Conservation (phyloP, 2,113 vertebrate genomes). For the Glareola pratincola region DNA sequence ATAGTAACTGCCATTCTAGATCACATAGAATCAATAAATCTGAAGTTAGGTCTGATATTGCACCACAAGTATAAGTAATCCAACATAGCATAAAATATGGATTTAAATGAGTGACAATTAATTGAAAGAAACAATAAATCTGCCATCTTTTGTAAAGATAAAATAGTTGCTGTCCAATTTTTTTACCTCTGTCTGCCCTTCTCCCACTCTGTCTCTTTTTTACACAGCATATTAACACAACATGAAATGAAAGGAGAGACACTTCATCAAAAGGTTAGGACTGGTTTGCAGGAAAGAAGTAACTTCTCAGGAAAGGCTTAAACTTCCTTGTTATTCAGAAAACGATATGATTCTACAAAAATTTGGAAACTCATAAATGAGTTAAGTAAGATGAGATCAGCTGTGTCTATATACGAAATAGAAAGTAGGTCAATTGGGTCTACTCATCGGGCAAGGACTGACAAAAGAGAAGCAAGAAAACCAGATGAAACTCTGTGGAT, state of each 20-base stretch:
- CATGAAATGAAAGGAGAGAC: background rate
- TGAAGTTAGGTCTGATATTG: background rate
- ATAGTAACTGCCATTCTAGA: background rate
- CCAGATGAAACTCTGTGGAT: background rate
- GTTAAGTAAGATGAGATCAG: background rate
- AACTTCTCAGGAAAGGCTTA: background rate
- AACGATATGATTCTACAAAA: background rate
- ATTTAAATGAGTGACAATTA: background rate
- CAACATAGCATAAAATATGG: background rate
- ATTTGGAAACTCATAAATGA: background rate
- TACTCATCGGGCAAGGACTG: background rate
- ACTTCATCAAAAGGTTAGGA: background rate
- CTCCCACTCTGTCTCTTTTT: background rate
- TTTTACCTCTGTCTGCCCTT: background rate
- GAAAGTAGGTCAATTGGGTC: background rate
- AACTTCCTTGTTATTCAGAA: background rate
- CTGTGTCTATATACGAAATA: background rate
- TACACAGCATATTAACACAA: background rate
- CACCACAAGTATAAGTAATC: background rate
- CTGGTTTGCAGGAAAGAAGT: background rate
- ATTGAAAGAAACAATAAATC: background rate
- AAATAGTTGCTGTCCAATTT: background rate
- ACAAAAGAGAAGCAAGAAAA: background rate
- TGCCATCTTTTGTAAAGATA: background rate
- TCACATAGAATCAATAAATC: background rate